phyloP scores from a whole-genome alignment of 2,888 invertebrate genomes.

The Plagiodera versicolora region DNA sequence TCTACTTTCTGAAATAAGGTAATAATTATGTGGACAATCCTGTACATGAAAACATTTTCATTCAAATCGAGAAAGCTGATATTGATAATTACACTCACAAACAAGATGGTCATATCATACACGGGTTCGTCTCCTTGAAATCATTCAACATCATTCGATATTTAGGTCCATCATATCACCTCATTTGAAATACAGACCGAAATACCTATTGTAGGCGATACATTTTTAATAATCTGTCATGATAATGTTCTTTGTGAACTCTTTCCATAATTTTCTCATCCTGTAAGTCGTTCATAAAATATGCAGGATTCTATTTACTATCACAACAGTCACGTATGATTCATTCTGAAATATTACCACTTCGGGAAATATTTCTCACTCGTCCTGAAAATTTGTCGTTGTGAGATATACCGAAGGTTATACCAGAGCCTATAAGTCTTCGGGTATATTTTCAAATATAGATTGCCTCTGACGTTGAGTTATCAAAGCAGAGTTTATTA shows the following conservation, averaged over 20 bases:
- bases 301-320: not conserved
- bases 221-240: not conserved
- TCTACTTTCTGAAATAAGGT: too few relatives aligned
- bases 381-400: not conserved
- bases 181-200: too few relatives aligned
- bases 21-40: too few relatives aligned
- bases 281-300: not conserved
- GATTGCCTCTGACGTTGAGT: not conserved
- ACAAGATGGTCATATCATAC: too few relatives aligned
- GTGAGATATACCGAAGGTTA: slow-evolving; percentile 1
- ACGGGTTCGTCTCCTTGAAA: too few relatives aligned
- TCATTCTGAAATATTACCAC: not conserved
- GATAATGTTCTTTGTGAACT: not conserved
- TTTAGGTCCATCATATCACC: too few relatives aligned
- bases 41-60: too few relatives aligned
- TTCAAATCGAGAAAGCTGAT: too few relatives aligned
- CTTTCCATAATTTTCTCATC: not conserved
- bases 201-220: too few relatives aligned
- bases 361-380: slow-evolving; percentile 1
- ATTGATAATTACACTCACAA: too few relatives aligned
- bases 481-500: not conserved
- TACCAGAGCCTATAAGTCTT: not conserved
- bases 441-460: not conserved
- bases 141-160: too few relatives aligned
- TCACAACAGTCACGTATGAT: not conserved